Evolutionary conservation across 2,797 vertebrate species (phyloP).

Genomic region (Hydrolagus colliei): DNA sequence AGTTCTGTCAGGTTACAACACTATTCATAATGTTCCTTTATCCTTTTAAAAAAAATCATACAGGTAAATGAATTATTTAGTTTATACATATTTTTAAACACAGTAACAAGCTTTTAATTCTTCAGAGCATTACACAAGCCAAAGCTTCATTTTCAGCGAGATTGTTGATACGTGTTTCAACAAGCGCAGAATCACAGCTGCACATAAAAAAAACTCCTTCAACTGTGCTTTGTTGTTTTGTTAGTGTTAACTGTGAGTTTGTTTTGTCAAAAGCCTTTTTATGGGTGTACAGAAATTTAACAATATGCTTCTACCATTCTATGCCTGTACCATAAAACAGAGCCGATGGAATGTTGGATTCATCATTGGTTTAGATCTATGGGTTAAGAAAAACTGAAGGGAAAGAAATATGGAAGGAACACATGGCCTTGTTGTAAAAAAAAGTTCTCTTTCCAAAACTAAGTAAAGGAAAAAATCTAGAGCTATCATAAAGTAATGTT

Average conservation of each 20-base stretch:
- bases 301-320: not conserved
- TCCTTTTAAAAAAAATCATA: not conserved
- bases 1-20: not conserved
- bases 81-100: not conserved
- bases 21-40: not conserved
- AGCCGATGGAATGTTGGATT: not conserved
- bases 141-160: slow-evolving; percentile 12
- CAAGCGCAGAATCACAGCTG: slow-evolving; percentile 5
- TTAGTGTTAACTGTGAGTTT: not conserved
- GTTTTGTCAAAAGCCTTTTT: not conserved
- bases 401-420: too few relatives aligned
- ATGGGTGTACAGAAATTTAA: not conserved
- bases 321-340: not conserved
- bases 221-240: not conserved
- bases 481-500: too few relatives aligned
- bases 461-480: too few relatives aligned
- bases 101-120: not conserved
- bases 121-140: not conserved
- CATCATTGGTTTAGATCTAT: not conserved
- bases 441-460: too few relatives aligned
- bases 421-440: not conserved
- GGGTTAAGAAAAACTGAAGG: too few relatives aligned
- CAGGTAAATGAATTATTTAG: not conserved
- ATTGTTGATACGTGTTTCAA: not conserved
- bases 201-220: not conserved